Base-by-base conservation (phyloP, 2,113 vertebrate genomes). In the Poeciliopsis prolifica region DNA sequence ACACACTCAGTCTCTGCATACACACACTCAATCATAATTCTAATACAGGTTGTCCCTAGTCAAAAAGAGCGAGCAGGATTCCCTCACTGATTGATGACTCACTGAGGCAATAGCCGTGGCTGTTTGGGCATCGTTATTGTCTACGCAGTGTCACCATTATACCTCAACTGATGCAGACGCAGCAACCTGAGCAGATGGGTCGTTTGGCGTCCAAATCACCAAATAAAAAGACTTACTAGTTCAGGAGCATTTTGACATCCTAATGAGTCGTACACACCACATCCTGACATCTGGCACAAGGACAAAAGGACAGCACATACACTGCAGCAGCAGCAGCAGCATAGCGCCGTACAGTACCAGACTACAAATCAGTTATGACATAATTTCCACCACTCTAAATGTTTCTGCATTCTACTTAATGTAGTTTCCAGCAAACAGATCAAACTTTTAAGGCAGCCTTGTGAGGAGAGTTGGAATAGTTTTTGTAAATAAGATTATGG, bases 51-150 rank as follows among this genome's bases (percentile, higher is more conserved):
- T 87, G 84, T 91, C 90, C 81, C 86, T 80, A 76, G 85, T 89
- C 80, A 81, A 61, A 84, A 78, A 67, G 37, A 71, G 69, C 58
- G 54, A 70, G 73, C 87, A 87, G 89, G 91, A 89, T 92, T 90
- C 89, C 88, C 86, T 89, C 74, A 67, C 77, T 91, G 87, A 91
- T 84, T 87, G 84, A 88, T 90, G 88, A 90, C 77, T 91, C 86
- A 78, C 54, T 78, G 72, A 79, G 65, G 78, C 72, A 80, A 77
- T 85, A 68, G 81, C 82, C 74, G 67, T 75, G 19, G 40, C 68
- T 64, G 86, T 85, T 87, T 84, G 84, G 81, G 76, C 82, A 79
- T 77, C 85, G 82, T 89, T 87, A 86, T 83, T 78, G 17, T 54
- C 80, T 26, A 0, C 51, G 77, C 74, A 66, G 69, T 79, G 29